These are phyloP conservation scores for Syrrhaptes paradoxus DNA, from an alignment of 2,113 vertebrate species.

Conservation along the genomic window DNA sequence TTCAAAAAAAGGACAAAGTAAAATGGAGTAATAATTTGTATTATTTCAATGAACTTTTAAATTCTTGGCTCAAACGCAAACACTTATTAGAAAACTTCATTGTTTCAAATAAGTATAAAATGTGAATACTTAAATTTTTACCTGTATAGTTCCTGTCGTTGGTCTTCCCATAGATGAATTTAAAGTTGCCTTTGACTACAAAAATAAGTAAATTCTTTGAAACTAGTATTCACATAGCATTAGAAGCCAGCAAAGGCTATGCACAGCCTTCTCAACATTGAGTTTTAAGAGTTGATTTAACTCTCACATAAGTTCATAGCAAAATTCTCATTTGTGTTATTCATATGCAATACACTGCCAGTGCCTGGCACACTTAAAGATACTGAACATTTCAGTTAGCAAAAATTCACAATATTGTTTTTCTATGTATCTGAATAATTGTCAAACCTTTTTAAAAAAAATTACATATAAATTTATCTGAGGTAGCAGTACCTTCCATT, in stretches of 20 bases:
- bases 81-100: not conserved
- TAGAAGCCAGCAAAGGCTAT: not conserved
- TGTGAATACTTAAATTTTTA: constrained; percentile 62
- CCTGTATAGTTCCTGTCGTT: constrained; percentile 89
- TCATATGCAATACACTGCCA: not conserved
- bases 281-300: not conserved
- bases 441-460: not conserved
- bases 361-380: not conserved
- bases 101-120: not conserved
- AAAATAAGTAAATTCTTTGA: constrained; percentile 52
- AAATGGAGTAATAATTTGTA: not conserved
- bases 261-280: not conserved
- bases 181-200: constrained; percentile 83
- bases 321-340: not conserved
- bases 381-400: not conserved
- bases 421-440: not conserved
- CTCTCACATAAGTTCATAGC: not conserved
- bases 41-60: not conserved
- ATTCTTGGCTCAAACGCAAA: not conserved
- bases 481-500: not conserved
- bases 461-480: not conserved
- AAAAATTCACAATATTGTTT: not conserved
- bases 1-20: not conserved
- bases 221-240: constrained; percentile 6
- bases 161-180: constrained; percentile 90